These are phyloP conservation scores for Microplitis deprimator DNA, from an alignment of 2,888 invertebrate species.

Conservation along the genomic window DNA sequence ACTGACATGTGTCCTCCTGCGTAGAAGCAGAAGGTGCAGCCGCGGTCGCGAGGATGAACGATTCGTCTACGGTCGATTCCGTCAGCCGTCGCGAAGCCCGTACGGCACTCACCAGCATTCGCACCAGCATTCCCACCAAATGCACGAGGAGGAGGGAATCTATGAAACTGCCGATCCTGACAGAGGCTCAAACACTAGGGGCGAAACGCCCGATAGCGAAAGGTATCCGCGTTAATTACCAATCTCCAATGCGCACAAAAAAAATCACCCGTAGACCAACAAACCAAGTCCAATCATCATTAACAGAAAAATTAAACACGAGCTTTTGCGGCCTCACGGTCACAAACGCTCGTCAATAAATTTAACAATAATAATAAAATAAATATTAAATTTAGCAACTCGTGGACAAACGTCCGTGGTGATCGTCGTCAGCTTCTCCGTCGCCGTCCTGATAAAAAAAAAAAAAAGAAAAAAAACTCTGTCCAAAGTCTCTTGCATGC, in stretches of 20 bases:
- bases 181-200: constrained; percentile 79
- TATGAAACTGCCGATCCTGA: constrained; percentile 89
- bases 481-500: constrained; percentile 30
- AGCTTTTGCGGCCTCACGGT: neutral
- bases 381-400: neutral
- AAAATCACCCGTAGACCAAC: constrained; percentile 42
- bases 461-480: neutral
- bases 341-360: neutral
- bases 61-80: constrained; percentile 78
- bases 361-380: neutral
- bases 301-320: neutral
- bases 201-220: constrained; percentile 90
- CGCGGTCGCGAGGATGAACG: constrained; percentile 79
- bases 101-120: constrained; percentile 73
- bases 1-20: constrained; percentile 55
- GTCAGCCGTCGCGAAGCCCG: constrained; percentile 75
- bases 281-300: constrained; percentile 21
- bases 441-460: neutral
- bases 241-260: constrained; percentile 34
- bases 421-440: neutral
- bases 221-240: constrained; percentile 76
- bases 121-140: constrained; percentile 74
- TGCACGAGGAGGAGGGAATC: constrained; percentile 85
- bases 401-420: neutral
- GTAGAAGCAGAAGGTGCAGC: constrained; percentile 76